These are phyloP conservation scores for Callipepla squamata DNA, from an alignment of 2,113 vertebrate genomes.

Conservation along the genomic window DNA sequence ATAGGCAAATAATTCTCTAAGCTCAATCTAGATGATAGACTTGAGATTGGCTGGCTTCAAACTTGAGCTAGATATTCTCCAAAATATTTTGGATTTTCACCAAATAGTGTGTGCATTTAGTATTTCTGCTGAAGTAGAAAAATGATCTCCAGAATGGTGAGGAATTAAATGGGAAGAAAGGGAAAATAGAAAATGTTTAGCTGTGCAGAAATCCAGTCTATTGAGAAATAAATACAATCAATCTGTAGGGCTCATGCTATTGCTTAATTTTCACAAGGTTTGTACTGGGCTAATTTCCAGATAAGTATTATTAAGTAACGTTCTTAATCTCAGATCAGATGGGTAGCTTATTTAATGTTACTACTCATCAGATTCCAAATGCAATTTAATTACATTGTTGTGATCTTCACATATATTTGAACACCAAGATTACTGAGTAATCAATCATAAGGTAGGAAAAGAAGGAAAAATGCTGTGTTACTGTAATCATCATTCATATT, in stretches of 20 bases:
- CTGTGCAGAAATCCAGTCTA: not conserved
- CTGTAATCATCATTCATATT: not conserved
- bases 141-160: not conserved
- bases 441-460: not conserved
- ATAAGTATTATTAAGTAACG: not conserved
- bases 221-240: not conserved
- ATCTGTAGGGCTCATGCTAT: not conserved
- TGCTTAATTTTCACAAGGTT: not conserved
- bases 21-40: not conserved
- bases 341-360: not conserved
- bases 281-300: not conserved
- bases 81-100: not conserved
- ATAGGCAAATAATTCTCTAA: not conserved
- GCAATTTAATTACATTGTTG: not conserved
- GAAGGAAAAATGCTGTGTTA: rapidly evolving
- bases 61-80: not conserved
- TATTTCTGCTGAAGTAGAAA: not conserved
- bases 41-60: not conserved
- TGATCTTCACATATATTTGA: not conserved
- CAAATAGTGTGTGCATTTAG: not conserved
- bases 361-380: not conserved
- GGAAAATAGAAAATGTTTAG: not conserved
- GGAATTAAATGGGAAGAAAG: not conserved
- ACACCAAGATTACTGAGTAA: not conserved
- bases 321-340: not conserved